Conservation (phyloP, 2,113 vertebrate genomes). For the Macquaria australasica region DNA sequence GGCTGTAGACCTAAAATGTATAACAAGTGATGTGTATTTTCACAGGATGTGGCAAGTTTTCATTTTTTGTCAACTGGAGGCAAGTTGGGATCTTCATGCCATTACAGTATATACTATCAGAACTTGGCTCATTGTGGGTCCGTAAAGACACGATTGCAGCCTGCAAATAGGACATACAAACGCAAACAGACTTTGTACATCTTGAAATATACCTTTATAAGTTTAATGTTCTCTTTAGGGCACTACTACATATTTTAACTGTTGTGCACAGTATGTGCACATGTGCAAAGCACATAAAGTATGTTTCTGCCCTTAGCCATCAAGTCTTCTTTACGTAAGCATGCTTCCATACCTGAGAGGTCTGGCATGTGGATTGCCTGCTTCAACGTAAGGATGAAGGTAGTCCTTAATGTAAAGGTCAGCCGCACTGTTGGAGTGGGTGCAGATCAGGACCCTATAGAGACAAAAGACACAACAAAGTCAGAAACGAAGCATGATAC, state of each 20-base stretch:
- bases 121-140: neutral
- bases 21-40: neutral
- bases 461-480: slow-evolving; percentile 52
- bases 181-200: neutral
- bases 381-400: slow-evolving; percentile 99
- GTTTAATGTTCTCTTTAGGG: neutral
- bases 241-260: neutral
- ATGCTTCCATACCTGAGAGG: slow-evolving; percentile 93
- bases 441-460: slow-evolving; percentile 99
- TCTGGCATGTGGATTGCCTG: slow-evolving; percentile 98
- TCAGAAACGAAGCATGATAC: neutral
- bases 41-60: neutral
- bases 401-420: slow-evolving; percentile 99
- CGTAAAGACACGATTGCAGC: neutral
- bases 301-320: neutral
- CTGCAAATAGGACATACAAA: neutral
- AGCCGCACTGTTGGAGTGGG: slow-evolving; percentile 99
- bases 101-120: neutral
- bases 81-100: neutral
- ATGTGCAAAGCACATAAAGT: neutral
- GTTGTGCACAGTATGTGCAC: neutral
- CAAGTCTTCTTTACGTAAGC: neutral
- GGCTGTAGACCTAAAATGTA: neutral
- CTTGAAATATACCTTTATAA: neutral
- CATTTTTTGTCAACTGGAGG: neutral